phyloP scores from a whole-genome alignment of 1,140 invertebrate species.

The Zaprionus vittiger region DNA sequence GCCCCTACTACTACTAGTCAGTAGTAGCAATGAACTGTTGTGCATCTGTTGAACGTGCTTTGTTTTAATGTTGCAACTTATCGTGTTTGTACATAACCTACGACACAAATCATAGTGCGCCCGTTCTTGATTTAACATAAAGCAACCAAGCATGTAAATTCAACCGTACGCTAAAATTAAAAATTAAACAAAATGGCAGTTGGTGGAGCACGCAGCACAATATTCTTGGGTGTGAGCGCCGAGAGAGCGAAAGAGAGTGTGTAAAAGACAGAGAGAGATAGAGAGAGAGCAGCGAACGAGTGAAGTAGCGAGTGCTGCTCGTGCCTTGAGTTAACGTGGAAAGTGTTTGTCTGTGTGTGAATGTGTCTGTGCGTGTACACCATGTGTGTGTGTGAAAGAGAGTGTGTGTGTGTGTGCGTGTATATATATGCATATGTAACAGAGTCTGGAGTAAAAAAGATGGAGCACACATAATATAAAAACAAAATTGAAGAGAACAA shows the following conservation, averaged over 20 bases:
- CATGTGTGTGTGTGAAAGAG: constrained; percentile 5
- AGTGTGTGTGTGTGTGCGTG: constrained; percentile 16
- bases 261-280: constrained; percentile 14
- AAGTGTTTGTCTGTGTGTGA: constrained; percentile 43
- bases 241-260: constrained; percentile 24
- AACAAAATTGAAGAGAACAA: constrained; percentile 44
- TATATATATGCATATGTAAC: constrained; percentile 30
- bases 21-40: not conserved
- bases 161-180: constrained; percentile 52
- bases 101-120: constrained; percentile 32
- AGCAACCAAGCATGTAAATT: constrained; percentile 53
- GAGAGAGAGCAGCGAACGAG: constrained; percentile 36
- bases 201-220: constrained; percentile 53
- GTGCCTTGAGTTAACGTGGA: constrained; percentile 52
- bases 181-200: constrained; percentile 63
- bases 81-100: constrained; percentile 26
- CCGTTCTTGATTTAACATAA: constrained; percentile 25
- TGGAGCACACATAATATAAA: constrained; percentile 53
- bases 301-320: constrained; percentile 53
- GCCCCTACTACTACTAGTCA: not conserved
- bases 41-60: constrained; percentile 29
- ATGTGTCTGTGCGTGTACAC: constrained; percentile 10
- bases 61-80: not conserved
- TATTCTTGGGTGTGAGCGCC: constrained; percentile 56
- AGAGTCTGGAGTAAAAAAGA: constrained; percentile 52